A percentile compares a stretch with the other conserved stretches of the same genome.
phyloP scores from a whole-genome alignment of 2,888 invertebrate genomes.

The Lepidocyrtoides sp. region DNA sequence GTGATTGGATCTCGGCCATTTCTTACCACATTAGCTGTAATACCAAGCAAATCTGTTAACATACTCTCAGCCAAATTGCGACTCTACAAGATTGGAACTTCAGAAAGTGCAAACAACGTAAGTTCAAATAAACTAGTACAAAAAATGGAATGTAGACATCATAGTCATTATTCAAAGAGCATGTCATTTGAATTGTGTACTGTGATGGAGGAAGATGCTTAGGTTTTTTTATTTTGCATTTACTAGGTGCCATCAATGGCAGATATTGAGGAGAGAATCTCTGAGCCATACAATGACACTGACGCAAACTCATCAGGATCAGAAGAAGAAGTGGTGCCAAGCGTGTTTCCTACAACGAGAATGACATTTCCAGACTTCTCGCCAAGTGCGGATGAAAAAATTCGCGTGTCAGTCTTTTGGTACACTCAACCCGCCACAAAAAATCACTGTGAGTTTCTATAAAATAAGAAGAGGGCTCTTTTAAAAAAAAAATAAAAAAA shows the following conservation, averaged over 20 bases:
- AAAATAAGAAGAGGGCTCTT: neutral
- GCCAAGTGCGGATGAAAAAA: conserved; percentile 88
- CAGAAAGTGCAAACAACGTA: conserved; percentile 54
- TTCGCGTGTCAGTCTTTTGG: conserved; percentile 89
- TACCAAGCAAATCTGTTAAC: conserved; percentile 86
- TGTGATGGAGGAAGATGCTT: conserved; percentile 20
- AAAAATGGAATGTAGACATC: neutral
- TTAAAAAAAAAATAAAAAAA: neutral
- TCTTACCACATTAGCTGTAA: conserved; percentile 40
- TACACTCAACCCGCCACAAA: conserved; percentile 89
- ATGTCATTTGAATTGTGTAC: conserved; percentile 6
- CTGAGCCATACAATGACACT: conserved; percentile 83
- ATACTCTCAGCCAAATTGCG: conserved; percentile 88
- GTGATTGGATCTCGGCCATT: conserved; percentile 62
- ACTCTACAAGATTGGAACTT: conserved; percentile 87
- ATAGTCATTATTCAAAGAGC: conserved; percentile 1
- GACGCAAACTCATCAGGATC: conserved; percentile 33
- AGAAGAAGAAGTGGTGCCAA: conserved; percentile 64
- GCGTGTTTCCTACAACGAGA: conserved; percentile 66
- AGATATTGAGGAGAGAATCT: conserved; percentile 50
- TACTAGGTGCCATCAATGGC: conserved; percentile 27
- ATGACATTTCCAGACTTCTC: conserved; percentile 60
- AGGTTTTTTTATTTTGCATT: conserved; percentile 49
- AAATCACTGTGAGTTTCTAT: conserved; percentile 87
- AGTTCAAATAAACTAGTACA: conserved; percentile 12